Evolutionary conservation across 2,888 invertebrate species (phyloP), one percentile per base, ranked within the genome.

Genomic region (Euphydryas editha): DNA sequence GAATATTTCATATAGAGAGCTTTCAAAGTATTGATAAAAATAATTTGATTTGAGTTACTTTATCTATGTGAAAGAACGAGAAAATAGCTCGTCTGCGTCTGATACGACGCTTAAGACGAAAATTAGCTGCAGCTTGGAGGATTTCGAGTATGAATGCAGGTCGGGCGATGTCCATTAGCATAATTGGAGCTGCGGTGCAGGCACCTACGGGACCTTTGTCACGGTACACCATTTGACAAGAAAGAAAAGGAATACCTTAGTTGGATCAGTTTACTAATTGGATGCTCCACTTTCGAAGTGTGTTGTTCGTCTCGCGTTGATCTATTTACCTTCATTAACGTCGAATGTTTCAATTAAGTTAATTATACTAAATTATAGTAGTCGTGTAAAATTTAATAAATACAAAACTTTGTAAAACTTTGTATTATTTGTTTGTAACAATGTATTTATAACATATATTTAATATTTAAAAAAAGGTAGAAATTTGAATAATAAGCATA

Each of bases 91-190:
- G 82, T 79, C 76, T 86, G 74, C 71, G 55, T 5, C 60, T 42
- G 47, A 62, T 70, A 72, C 72, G 77, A 79, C 87, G 85, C 84
- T 90, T 90, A 88, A 88, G 83, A 84, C 82, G 86, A 85, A 87
- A 90, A 91, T 91, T 90, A 90, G 90, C 90, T 88, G 87, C 85
- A 87, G 89, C 89, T 88, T 88, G 86, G 90, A 85, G 88, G 86
- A 89, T 90, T 90, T 89, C 84, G 86, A 89, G 86, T 88, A 86
- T 88, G 91, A 89, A 90, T 89, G 86, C 89, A 91, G 90, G 90
- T 89, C 85, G 85, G 83, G 84, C 81, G 84, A 78, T 88, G 88
- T 92, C 92, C 93, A 93, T 93, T 93, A 92, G 88, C 84, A 90
- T 93, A 93, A 93, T 93, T 93, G 92, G 85, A 87, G 88, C 62